Evolutionary conservation across 2,888 invertebrate species (phyloP), one percentile per base, ranked within the genome.

Genomic region (Criorhina ranunculi): DNA sequence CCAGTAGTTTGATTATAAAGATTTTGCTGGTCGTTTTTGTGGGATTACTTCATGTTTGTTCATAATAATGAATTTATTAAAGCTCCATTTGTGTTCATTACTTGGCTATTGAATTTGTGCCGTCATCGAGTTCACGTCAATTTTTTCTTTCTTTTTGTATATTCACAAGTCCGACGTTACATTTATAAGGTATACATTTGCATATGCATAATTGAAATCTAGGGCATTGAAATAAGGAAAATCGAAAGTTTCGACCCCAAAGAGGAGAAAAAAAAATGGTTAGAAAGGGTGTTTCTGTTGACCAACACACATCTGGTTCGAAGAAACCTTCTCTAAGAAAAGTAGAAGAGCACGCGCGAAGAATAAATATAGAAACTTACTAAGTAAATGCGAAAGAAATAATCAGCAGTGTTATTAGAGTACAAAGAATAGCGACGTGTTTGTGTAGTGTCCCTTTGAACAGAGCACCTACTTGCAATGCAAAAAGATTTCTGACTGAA

Each of bases 311-410:
- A 46, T 69, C 46, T 66, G 46, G 12, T 9, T 73, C 12, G 11
- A 55, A 78, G 51, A 11, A 67, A 67, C 51, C 5, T 12, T 12
- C n/a, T 49, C 33, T 42, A 19, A 9, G 9, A 24, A 46, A 40
- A 24, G 44, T 29, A 19, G 80, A 60, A 76, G 85, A 76, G 75
- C 79, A 85, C 80, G 80, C 85, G 85, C 85, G 59, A 80, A 66
- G 59, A 70, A 69, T 31, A 37, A 40, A 15, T 35, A 59, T 62
- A 42, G 46, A 31, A 37, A 46, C 37, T 40, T 44, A 55, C 33
- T 73, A 64, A 79, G 55, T 67, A 44, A 79, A 80, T 55, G 62
- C 19, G 15, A 66, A 53, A 31, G 60, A 42, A 60, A 66, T 17
- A 55, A 15, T 46, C 51, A 57, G 59, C 31, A 19, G 15, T 62